Evolutionary conservation across 2,113 vertebrate genomes (phyloP).

Genomic region (Zingel zingel): DNA sequence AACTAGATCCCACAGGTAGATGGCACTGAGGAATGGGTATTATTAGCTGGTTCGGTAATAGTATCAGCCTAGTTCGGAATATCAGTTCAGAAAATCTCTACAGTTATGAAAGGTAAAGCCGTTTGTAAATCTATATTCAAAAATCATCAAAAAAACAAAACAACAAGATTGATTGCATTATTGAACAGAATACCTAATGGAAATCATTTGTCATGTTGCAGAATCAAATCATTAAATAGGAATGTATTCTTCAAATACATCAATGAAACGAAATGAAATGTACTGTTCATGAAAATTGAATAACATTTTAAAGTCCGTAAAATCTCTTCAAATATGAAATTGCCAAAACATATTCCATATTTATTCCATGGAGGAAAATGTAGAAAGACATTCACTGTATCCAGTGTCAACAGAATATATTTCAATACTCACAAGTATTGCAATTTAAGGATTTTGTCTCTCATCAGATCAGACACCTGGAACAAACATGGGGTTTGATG

Average conservation of each 20-base stretch:
- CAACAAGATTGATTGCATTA: background rate
- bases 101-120: background rate
- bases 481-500: slow-evolving; percentile 55
- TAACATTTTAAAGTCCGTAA: background rate
- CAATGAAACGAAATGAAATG: background rate
- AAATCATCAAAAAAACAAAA: background rate
- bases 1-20: background rate
- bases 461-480: slow-evolving; percentile 52
- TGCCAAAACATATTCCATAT: background rate
- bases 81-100: background rate
- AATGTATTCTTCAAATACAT: background rate
- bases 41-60: background rate
- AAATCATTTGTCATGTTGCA: no score
- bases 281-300: no score
- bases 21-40: background rate
- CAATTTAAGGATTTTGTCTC: slow-evolving; percentile 46
- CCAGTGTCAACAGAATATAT: background rate
- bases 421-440: slow-evolving; percentile 14
- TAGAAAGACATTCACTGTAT: background rate
- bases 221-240: no score
- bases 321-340: slow-evolving; percentile 8
- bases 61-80: background rate
- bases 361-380: background rate
- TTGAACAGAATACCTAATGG: background rate
- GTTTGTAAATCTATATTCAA: background rate